Evolutionary conservation across 2,113 vertebrate species (phyloP), one percentile per base, ranked within the genome.

Genomic region (Bungarus multicinctus): DNA sequence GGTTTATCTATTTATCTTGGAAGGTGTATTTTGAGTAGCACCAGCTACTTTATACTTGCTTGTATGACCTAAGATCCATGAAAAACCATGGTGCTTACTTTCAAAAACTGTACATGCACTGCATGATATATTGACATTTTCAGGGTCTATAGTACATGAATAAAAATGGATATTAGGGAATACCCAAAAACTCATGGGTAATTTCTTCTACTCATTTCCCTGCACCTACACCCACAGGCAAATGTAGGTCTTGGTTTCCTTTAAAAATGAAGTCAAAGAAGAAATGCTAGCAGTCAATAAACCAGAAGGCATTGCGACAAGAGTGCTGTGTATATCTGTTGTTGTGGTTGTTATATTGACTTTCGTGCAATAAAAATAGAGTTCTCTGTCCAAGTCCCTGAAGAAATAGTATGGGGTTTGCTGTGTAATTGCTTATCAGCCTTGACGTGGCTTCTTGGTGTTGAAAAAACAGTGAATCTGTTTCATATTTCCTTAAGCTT

Each of bases 361-460:
- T 97, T 97, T 96, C 91, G 90, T 95, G 96, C 96, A 97, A 96
- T 97, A 97, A 98, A 97, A 97, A 96, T 97, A 97, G 97, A 97
- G 97, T 97, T 96, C 94, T 97, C 97, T 96, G 96, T 97, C 95
- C 97, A 95, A 96, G 97, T 96, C 97, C 97, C 97, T 95, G 96
- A 96, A 96, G 95, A 97, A 98, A 94, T 96, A 98, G 96, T 92
- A 97, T 96, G 97, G 96, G 96, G 94, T 97, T 94, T 94, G 94
- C 95, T 97, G 92, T 97, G 95, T 96, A 97, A 97, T 97, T 97
- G 95, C 96, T 98, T 97, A 98, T 97, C 96, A 97, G 97, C 94
- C 94, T 97, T 94, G 93, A 97, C 96, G 95, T 97, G 96, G 95
- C 94, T 95, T 96, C 94, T 98, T 98, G 97, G 95, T 96, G 96